A percentile compares a stretch with the other conserved stretches of the same genome.
These are phyloP conservation scores for Eugnorisma glareosa DNA, from an alignment of 2,888 invertebrate species.

Conservation along the genomic window DNA sequence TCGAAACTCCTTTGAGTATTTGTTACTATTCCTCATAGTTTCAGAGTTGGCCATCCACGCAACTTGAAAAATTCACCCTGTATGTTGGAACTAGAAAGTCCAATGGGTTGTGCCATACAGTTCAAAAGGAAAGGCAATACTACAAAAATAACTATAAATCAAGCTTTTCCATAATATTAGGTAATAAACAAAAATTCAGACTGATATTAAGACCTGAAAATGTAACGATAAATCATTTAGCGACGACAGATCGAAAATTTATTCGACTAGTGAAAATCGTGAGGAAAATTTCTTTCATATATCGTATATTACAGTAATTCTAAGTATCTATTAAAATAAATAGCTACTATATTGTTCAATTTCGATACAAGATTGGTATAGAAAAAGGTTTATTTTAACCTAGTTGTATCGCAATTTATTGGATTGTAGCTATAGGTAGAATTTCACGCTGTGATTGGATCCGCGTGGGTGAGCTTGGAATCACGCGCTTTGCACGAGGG, in stretches of 20 bases:
- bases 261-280: constrained; percentile 13
- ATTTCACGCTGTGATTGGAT: constrained; percentile 43
- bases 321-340: constrained; percentile 42
- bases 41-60: too few species aligned
- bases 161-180: not conserved
- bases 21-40: too few species aligned
- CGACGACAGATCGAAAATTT: constrained; percentile 21
- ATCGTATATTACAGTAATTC: not conserved
- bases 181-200: constrained; percentile 19
- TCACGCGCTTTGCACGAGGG: constrained; percentile 29
- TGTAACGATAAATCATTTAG: constrained; percentile 28
- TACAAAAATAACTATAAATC: constrained; percentile 1
- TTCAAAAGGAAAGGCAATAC: not conserved
- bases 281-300: constrained; percentile 1
- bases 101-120: not conserved
- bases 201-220: constrained; percentile 9
- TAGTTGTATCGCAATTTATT: constrained; percentile 46
- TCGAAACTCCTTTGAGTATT: too few species aligned
- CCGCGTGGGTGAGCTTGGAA: constrained; percentile 37
- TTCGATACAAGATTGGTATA: constrained; percentile 31
- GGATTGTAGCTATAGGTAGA: constrained; percentile 14
- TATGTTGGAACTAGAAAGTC: too few species aligned
- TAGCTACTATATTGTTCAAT: constrained; percentile 39
- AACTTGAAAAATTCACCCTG: too few species aligned
- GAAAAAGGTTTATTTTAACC: constrained; percentile 41